Evolutionary conservation across 2,797 vertebrate genomes (phyloP), one percentile per base, ranked within the genome.

Genomic region (Apogon talboti): DNA sequence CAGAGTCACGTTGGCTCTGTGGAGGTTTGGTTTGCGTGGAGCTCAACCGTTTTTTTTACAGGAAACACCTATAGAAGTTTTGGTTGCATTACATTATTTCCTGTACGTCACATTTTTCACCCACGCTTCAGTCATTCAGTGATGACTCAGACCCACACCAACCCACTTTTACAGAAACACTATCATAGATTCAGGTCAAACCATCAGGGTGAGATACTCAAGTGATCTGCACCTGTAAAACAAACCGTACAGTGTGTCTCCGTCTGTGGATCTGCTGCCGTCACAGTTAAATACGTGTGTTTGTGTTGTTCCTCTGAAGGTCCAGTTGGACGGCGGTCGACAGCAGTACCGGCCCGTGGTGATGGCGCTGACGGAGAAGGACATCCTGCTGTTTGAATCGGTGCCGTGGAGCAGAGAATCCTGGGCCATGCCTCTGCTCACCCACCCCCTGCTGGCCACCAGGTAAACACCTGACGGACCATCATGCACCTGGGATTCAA

Each of bases 291-390:
- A 10, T 43, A 2, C 15, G n/a, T 43, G 41, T 7, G 14, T 43
- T 2, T 45, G 24, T 44, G 5, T 12, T 46, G 12, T 7, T 56
- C 33, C 21, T 0, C 13, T 46, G 10, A 56, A 98, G 96, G 88
- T 94, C 0, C 95, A 95, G 53, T 87, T 97, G 75, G 97, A 98
- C 0, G 95, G 95, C 0, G 96, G 97, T 6, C 92, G 95, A 71
- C 95, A 96, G 75, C 95, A 96, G 74, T 95, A 95, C 93, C 90
- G 93, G 51, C 95, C 96, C 0, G 86, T 96, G 4, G 93, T 98
- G 52, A 94, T 98, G 94, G 96, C 96, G 0, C 91, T 98, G 86
- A 98, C 96, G 0, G 97, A 99, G 84, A 98, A 97, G 83, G 97
- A 99, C 87, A 93, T 99, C 86, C 90, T 98, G 84, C 93, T 99